These are phyloP conservation scores for Diachasmimorpha longicaudata DNA, from an alignment of 1,140 invertebrate genomes.

Conservation along the genomic window DNA sequence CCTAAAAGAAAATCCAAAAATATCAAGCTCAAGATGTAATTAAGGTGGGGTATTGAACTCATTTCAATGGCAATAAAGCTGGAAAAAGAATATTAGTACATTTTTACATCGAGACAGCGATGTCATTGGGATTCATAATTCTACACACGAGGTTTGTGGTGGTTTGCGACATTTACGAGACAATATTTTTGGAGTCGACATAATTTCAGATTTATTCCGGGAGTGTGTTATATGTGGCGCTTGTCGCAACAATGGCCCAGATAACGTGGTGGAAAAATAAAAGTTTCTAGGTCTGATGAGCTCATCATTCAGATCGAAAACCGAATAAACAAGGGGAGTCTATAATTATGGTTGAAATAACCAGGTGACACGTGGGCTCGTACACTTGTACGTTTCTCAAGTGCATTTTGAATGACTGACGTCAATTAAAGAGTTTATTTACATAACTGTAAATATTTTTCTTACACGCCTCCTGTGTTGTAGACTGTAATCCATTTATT, in stretches of 20 bases:
- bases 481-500: too few species aligned
- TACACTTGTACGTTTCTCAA: background rate
- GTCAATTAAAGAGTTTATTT: background rate
- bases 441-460: too few species aligned
- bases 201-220: slow-evolving; percentile 18
- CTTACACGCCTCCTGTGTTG: background rate
- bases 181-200: slow-evolving; percentile 28
- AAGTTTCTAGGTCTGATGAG: background rate
- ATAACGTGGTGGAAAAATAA: background rate
- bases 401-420: background rate
- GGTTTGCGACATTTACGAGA: background rate
- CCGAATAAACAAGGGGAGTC: background rate
- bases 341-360: background rate
- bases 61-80: too few species aligned
- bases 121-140: background rate
- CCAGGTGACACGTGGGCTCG: background rate
- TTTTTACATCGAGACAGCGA: background rate
- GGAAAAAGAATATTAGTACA: background rate
- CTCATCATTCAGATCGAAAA: background rate
- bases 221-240: background rate
- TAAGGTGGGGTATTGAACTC: too few species aligned
- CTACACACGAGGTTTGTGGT: background rate
- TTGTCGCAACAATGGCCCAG: slow-evolving; percentile 16
- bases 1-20: slow-evolving; percentile 40
- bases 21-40: background rate